Evolutionary conservation across 2,797 vertebrate species (phyloP).

Genomic region (Petrocephalus schoutedeni): DNA sequence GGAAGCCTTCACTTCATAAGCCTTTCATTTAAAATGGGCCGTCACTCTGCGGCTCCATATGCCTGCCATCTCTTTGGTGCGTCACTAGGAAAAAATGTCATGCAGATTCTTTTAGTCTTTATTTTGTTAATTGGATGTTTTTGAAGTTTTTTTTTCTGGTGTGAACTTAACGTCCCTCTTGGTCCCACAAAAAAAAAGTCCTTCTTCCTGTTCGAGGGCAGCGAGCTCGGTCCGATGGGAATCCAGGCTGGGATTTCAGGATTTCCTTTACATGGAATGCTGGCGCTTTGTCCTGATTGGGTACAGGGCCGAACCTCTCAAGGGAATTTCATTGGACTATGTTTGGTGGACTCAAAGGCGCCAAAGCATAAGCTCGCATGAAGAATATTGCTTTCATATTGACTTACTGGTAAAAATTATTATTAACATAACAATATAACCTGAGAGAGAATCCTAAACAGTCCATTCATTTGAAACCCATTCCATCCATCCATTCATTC

Average conservation of each 20-base stretch:
- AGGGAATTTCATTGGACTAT: neutral
- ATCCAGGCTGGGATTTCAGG: neutral
- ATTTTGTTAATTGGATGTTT: conserved; percentile 5
- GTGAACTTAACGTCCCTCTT: neutral
- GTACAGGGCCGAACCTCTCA: neutral
- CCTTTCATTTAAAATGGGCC: neutral
- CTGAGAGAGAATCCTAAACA: too few species aligned
- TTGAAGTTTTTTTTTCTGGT: neutral
- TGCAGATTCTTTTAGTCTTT: neutral
- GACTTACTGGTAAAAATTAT: neutral
- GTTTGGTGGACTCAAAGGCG: neutral
- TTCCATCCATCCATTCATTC: too few species aligned
- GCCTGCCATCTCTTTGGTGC: neutral
- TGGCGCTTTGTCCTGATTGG: neutral
- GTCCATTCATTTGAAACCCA: too few species aligned
- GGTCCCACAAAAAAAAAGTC: neutral
- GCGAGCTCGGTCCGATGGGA: neutral
- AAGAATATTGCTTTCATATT: neutral
- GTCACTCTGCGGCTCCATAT: neutral
- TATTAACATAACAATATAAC: too few species aligned
- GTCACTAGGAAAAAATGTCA: neutral
- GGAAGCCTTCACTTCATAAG: neutral
- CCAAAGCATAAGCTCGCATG: neutral
- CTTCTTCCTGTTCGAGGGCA: neutral
- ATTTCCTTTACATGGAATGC: conserved; percentile 5